A percentile compares a stretch with the other conserved stretches of the same genome.
Evolutionary conservation across 2,797 vertebrate genomes (phyloP).

Genomic region (Columba guinea): DNA sequence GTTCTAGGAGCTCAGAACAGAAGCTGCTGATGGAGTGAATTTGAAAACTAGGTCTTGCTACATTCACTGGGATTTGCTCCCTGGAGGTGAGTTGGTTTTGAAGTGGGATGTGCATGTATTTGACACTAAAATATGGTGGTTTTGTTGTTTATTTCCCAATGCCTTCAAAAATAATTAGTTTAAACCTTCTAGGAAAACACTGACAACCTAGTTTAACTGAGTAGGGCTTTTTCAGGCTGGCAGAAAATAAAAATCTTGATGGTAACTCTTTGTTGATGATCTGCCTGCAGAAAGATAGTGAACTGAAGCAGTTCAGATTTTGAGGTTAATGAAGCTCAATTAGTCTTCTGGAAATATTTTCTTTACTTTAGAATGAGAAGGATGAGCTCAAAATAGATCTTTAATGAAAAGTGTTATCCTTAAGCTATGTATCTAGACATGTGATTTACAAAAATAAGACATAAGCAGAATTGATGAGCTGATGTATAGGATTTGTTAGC

Average conservation of each 20-base stretch:
- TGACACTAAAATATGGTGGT: background rate
- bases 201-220: background rate
- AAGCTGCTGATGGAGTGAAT: conserved; percentile 7
- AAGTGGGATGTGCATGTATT: background rate
- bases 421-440: background rate
- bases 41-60: conserved; percentile 16
- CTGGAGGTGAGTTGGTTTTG: background rate
- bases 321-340: background rate
- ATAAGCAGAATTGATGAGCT: background rate
- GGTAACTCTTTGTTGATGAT: background rate
- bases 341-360: background rate
- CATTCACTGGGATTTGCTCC: background rate
- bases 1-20: background rate
- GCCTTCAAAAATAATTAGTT: background rate
- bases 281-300: background rate
- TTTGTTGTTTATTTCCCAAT: background rate
- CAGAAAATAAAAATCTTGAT: background rate
- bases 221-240: background rate
- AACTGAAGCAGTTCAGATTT: background rate
- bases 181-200: background rate
- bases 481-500: background rate
- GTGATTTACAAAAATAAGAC: background rate
- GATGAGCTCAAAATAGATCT: background rate
- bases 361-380: background rate
- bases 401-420: background rate